Evolutionary conservation across 2,113 vertebrate genomes (phyloP).

Genomic region (Microtus montanus): DNA sequence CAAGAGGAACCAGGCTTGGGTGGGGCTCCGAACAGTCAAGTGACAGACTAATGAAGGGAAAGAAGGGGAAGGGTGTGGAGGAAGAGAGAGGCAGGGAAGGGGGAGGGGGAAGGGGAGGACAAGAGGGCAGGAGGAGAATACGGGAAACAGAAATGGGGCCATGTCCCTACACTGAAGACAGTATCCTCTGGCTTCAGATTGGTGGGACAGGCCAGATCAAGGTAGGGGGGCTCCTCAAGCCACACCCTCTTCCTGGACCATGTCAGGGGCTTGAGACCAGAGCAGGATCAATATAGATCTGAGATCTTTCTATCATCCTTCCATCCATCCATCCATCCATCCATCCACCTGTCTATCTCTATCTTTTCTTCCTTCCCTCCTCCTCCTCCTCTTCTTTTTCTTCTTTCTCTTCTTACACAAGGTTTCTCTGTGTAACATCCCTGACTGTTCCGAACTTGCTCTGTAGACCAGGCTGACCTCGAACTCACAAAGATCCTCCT

Average conservation of each 20-base stretch:
- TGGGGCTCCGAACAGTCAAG: neutral
- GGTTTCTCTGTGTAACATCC: neutral
- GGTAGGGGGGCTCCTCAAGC: neutral
- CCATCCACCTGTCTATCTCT: neutral
- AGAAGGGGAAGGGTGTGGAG: no score
- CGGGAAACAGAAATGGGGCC: neutral
- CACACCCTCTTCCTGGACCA: neutral
- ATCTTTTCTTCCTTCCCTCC: neutral
- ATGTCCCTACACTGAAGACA: accelerated
- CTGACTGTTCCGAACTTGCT: neutral
- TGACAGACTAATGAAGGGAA: neutral
- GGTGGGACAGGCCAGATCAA: neutral
- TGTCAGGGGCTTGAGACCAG: neutral
- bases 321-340: neutral
- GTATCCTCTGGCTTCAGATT: no score
- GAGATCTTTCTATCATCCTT: neutral
- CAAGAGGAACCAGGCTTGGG: neutral
- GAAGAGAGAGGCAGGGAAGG: no score
- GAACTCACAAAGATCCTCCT: neutral
- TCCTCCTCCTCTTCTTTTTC: neutral
- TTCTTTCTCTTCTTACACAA: neutral
- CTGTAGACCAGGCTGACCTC: neutral
- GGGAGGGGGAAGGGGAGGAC: no score
- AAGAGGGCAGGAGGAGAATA: neutral
- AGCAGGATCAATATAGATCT: no score